These are phyloP conservation scores for Ochropleura leucogaster DNA, from an alignment of 2,888 invertebrate genomes.

Conservation along the genomic window DNA sequence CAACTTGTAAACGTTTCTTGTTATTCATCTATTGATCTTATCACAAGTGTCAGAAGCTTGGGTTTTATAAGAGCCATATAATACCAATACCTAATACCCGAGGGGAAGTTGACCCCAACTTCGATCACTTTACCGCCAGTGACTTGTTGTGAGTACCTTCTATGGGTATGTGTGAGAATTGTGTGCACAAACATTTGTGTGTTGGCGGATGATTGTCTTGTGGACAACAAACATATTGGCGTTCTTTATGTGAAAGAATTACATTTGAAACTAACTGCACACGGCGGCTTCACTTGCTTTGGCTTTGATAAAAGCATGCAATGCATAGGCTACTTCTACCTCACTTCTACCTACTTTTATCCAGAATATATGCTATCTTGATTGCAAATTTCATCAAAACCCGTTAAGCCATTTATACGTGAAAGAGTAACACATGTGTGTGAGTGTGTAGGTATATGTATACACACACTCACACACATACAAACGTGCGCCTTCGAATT, in stretches of 20 bases:
- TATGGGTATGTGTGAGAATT: slow-evolving; percentile 25
- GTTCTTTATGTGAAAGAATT: background rate
- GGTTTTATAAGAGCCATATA: slow-evolving; percentile 53
- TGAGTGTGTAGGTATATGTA: no score
- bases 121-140: slow-evolving; percentile 43
- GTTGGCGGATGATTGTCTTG: slow-evolving; percentile 24
- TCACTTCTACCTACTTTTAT: no score
- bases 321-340: no score
- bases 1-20: slow-evolving; percentile 34
- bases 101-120: slow-evolving; percentile 46
- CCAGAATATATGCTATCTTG: no score
- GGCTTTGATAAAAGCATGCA: no score
- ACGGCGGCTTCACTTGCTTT: no score
- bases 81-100: slow-evolving; percentile 42
- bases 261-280: background rate
- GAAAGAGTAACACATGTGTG: no score
- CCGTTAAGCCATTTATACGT: no score
- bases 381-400: no score
- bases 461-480: no score
- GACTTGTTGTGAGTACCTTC: slow-evolving; percentile 35
- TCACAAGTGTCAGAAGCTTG: slow-evolving; percentile 52
- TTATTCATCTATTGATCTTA: slow-evolving; percentile 58
- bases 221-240: slow-evolving; percentile 1
- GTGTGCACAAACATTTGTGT: slow-evolving; percentile 33
- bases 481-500: no score